A percentile compares a stretch with the other conserved stretches of the same genome.
Conservation (phyloP, 1,140 invertebrate species). For the Drosophila repleta region DNA sequence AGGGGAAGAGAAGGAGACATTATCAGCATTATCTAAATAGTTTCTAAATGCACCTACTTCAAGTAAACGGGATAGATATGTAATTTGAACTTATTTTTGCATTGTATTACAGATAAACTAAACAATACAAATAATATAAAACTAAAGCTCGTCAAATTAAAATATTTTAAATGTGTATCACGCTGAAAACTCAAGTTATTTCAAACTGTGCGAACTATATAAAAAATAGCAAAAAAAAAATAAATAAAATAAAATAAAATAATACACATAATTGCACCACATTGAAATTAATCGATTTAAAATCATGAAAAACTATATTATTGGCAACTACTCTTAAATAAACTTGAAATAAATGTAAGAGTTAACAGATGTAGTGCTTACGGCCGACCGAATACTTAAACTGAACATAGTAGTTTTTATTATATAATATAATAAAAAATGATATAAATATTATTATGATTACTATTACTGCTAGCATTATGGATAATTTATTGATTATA, state of each 20-base stretch:
- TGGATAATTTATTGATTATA: conserved; percentile 71
- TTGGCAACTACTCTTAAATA: conserved; percentile 27
- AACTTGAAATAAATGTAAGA: conserved; percentile 18
- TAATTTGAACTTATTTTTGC: conserved; percentile 24
- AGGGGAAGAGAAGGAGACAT: neutral
- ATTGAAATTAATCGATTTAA: conserved; percentile 46
- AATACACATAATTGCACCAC: conserved; percentile 54
- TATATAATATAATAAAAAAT: conserved; percentile 22
- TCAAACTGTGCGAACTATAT: conserved; percentile 16
- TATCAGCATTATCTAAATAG: conserved; percentile 53
- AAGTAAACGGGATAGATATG: conserved; percentile 36
- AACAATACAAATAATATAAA: conserved; percentile 16
- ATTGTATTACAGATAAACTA: conserved; percentile 4
- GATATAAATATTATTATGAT: conserved; percentile 36
- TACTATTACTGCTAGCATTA: conserved; percentile 53
- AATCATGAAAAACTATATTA: conserved; percentile 22
- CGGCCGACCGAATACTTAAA: conserved; percentile 31
- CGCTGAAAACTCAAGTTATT: neutral
- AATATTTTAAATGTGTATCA: no score
- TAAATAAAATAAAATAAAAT: conserved; percentile 18
- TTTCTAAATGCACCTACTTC: conserved; percentile 60
- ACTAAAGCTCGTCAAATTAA: conserved; percentile 6
- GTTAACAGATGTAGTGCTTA: conserved; percentile 6
- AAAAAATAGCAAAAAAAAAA: conserved; percentile 14
- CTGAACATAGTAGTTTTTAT: conserved; percentile 77